A percentile compares a stretch with the other conserved stretches of the same genome.
These are phyloP conservation scores for Nothocercus julius DNA, from an alignment of 2,113 vertebrate species.

Conservation along the genomic window DNA sequence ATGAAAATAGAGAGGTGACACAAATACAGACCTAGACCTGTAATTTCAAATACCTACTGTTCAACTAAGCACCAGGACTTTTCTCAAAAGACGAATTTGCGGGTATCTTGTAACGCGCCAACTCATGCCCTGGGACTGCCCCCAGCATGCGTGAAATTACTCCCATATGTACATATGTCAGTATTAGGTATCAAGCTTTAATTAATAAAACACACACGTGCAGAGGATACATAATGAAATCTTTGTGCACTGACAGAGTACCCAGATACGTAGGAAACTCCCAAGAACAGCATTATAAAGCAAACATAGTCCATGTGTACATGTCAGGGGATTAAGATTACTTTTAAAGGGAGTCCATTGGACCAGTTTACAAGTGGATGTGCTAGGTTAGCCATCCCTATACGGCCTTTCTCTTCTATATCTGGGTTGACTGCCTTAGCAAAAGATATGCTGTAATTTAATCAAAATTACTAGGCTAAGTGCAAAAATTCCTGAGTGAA, in stretches of 20 bases:
- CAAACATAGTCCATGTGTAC: not conserved
- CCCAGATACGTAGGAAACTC: not conserved
- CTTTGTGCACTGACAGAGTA: not conserved
- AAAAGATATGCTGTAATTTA: not conserved
- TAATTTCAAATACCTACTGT: not conserved
- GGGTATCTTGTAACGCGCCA: not conserved
- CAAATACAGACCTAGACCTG: not conserved
- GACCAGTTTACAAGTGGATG: not conserved
- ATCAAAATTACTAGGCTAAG: not conserved
- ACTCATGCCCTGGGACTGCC: not conserved
- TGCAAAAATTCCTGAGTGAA: not conserved
- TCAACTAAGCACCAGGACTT: not conserved
- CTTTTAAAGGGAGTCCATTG: not conserved
- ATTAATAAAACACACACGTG: not conserved
- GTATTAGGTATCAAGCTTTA: not conserved
- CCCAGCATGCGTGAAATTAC: not conserved
- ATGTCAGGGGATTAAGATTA: not conserved
- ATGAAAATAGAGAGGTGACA: not conserved
- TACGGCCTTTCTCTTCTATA: not conserved
- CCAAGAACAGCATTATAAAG: fast-evolving
- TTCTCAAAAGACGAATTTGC: not conserved
- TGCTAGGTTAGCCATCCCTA: not conserved
- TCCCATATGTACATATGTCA: not conserved
- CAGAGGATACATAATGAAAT: not conserved
- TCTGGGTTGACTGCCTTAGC: not conserved